Evolutionary conservation across 2,797 vertebrate species (phyloP), one percentile per base, ranked within the genome.

Genomic region (Percopsis omiscomaycus): DNA sequence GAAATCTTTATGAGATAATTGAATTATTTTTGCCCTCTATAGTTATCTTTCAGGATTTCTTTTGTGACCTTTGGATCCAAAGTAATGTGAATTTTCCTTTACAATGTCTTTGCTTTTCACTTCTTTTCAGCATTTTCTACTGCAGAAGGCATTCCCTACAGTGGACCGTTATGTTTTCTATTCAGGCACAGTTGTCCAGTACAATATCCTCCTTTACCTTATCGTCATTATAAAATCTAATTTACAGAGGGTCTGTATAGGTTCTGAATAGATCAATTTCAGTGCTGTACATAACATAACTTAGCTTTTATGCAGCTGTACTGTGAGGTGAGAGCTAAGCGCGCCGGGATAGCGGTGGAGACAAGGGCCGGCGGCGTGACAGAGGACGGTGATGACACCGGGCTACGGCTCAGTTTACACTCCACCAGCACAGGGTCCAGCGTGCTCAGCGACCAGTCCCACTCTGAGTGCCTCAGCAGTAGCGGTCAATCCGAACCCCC

Each of bases 321-420:
- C 82, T 93, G 92, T 84, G 96, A 98, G 83, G 95, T 98, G 79
- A 95, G 92, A 88, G 81, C 92, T 82, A 93, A 94, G 78, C 91
- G 93, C 72, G 92, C 93, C 60, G 90, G 78, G 68, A 90, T 78
- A 45, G 75, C 90, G 88, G 61, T 81, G 76, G 78, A 90, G 77
- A 56, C 74, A 73, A 94, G 91, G 84, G 81, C 78, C 88, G 93
- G 77, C 88, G 88, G 68, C 78, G 93, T 65, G 84, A 80, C 82
- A 89, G 84, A 68, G 75, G 90, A 89, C 0, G 49, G 82, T 55
- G 81, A 87, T n/a, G 87, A 81, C 46, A 84, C 81, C 37, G 56
- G 66, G 57, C 78, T 86, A 27, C 88, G 88, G 58, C 86, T 91
- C 61, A 91, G 92, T 75, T 69, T 92, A 59, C 87, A 75, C 66